phyloP scores from a whole-genome alignment of 1,140 invertebrate species.

The Steinernema feltiae region DNA sequence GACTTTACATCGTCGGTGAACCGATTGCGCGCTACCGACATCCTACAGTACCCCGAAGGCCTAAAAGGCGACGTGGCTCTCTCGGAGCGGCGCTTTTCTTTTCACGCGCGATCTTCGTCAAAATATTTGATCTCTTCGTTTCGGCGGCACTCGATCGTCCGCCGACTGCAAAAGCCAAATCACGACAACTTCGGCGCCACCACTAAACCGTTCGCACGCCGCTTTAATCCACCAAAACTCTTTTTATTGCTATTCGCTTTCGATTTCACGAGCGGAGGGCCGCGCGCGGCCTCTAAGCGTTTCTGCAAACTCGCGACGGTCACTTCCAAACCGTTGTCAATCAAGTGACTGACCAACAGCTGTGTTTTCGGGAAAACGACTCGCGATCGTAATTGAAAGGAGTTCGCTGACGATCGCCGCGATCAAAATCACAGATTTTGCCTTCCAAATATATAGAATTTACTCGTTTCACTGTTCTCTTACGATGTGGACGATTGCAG shows the following conservation, averaged over 20 bases:
- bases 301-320: not conserved
- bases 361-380: not conserved
- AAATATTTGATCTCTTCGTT: not conserved
- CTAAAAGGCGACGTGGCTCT: no score
- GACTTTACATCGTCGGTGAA: no score
- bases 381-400: not conserved
- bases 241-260: not conserved
- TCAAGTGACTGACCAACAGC: not conserved
- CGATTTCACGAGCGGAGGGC: not conserved
- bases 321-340: not conserved
- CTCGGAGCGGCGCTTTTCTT: not conserved
- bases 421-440: no score
- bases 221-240: not conserved
- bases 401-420: no score
- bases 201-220: no score
- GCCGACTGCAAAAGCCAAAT: not conserved
- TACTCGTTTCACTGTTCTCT: no score
- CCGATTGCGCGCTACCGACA: no score
- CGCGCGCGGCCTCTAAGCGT: not conserved
- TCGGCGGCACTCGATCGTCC: not conserved
- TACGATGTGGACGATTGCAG: not conserved
- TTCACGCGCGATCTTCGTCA: not conserved
- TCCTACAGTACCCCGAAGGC: no score
- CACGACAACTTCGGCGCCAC: not conserved
- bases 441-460: no score